Percentiles rank a stretch among this genome's conserved stretches.
Conservation (phyloP, 2,113 vertebrate genomes). For the Eira barbara region DNA sequence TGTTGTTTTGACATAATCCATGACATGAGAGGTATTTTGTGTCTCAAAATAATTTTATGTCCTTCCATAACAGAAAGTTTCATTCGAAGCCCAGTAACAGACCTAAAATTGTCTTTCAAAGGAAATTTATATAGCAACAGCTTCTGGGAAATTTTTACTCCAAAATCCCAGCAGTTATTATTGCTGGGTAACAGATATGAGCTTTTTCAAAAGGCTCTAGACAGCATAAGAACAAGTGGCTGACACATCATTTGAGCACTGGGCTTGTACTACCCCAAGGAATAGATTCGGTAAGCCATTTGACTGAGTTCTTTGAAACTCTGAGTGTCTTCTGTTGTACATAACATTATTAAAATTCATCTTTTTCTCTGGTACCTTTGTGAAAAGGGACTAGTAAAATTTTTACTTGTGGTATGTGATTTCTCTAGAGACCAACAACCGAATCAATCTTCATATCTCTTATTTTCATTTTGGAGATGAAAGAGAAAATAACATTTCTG, state of each 20-base stretch:
- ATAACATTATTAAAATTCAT: background rate
- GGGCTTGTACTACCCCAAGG: background rate
- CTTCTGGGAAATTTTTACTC: background rate
- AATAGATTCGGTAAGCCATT: background rate
- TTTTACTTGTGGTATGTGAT: background rate
- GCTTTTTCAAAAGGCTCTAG: background rate
- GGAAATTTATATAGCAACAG: background rate
- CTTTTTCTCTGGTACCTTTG: background rate
- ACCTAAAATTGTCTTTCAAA: background rate
- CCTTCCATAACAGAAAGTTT: background rate
- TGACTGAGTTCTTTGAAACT: background rate
- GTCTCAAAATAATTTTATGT: conserved; percentile 25
- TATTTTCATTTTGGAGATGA: background rate
- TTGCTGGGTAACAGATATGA: background rate
- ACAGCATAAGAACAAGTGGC: background rate
- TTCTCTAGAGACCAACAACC: background rate
- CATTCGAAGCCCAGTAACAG: background rate
- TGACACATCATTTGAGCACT: background rate
- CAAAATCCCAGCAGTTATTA: background rate
- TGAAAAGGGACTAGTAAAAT: background rate
- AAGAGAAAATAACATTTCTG: background rate
- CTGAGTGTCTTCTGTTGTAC: background rate
- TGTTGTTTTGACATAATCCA: background rate
- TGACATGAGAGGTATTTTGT: background rate
- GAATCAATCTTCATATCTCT: background rate